phyloP scores from a whole-genome alignment of 2,113 vertebrate species.

The Oreotrochilus melanogaster region DNA sequence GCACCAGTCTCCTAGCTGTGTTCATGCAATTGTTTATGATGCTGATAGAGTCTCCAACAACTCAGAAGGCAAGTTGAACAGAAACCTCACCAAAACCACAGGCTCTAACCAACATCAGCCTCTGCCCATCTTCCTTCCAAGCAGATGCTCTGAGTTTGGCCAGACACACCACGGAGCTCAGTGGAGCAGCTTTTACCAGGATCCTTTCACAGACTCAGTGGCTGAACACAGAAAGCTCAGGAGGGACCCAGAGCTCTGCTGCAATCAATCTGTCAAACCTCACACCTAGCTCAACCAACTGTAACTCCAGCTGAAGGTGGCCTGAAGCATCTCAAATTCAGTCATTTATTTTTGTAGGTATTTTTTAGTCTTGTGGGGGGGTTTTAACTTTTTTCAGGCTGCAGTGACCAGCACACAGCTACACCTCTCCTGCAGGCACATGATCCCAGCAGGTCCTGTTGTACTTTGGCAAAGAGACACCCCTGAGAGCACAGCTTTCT shows the following conservation, averaged over 20 bases:
- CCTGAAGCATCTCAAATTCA: neutral
- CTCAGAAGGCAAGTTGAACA: neutral
- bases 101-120: neutral
- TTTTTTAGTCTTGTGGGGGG: too few relatives aligned
- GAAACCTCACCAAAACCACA: neutral
- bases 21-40: neutral
- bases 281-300: neutral
- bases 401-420: neutral
- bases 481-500: neutral
- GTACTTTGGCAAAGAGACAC: neutral
- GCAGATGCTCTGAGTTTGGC: neutral
- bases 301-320: fast-evolving
- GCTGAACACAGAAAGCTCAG: neutral
- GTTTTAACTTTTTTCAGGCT: neutral
- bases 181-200: neutral
- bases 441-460: fast-evolving
- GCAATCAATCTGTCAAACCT: neutral
- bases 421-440: neutral
- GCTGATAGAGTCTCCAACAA: neutral
- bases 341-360: too few relatives aligned
- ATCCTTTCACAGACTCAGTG: fast-evolving
- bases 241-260: neutral
- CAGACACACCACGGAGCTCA: fast-evolving
- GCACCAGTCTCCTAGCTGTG: neutral
- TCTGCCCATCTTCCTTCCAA: neutral